These are phyloP conservation scores for Apodemus speciosus DNA, from an alignment of 2,113 vertebrate species.

Conservation along the genomic window DNA sequence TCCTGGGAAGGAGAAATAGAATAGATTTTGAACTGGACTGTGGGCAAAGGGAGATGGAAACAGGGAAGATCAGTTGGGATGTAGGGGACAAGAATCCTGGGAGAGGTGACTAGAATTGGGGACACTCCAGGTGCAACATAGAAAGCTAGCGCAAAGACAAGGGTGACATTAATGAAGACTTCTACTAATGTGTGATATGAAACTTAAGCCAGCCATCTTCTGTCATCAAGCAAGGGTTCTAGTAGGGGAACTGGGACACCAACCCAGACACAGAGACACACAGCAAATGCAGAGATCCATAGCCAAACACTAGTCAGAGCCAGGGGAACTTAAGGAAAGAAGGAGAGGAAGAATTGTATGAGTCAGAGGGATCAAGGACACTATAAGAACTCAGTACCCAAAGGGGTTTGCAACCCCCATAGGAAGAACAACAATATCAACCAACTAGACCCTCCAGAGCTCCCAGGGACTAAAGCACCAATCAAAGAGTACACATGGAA, in stretches of 20 bases:
- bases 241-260: fast-evolving
- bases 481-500: no score
- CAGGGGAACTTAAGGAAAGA: neutral
- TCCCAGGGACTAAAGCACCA: no score
- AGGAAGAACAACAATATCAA: no score
- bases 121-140: neutral
- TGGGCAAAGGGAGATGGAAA: neutral
- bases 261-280: neutral
- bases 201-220: neutral
- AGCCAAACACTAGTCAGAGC: neutral
- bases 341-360: neutral
- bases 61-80: neutral
- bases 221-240: neutral
- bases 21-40: neutral
- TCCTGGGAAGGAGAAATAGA: neutral
- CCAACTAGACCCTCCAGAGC: no score
- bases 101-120: neutral
- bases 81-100: neutral
- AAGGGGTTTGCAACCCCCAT: no score
- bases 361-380: neutral
- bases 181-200: neutral
- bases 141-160: neutral
- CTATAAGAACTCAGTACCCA: neutral
- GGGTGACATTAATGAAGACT: neutral
- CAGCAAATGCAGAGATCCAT: neutral